These are phyloP conservation scores for Torymus aiolomorphi DNA, from an alignment of 2,888 invertebrate genomes.

Conservation along the genomic window DNA sequence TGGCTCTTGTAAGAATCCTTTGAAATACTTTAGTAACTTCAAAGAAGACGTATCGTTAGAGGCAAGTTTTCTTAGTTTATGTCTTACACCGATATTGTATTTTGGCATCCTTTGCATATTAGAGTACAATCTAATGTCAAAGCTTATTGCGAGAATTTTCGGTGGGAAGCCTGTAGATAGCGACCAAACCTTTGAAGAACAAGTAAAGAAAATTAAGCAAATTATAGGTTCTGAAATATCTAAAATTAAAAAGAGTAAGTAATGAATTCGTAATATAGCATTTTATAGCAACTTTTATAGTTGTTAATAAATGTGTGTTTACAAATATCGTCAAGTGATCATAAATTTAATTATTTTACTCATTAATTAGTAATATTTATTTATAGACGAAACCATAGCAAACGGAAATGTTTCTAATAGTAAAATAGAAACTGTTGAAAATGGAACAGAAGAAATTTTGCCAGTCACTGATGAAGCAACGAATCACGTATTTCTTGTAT, in stretches of 20 bases:
- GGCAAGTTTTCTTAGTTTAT: slow-evolving; percentile 57
- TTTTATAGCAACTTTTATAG: too few species aligned
- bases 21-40: too few species aligned
- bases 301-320: too few species aligned
- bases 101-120: slow-evolving; percentile 78
- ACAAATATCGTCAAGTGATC: too few species aligned
- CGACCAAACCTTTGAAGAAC: slow-evolving; percentile 59
- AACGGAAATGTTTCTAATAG: background rate
- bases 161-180: slow-evolving; percentile 29
- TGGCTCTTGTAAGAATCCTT: too few species aligned
- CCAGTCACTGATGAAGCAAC: background rate
- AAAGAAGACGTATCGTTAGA: slow-evolving; percentile 7
- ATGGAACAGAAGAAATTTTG: background rate
- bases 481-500: slow-evolving; percentile 41
- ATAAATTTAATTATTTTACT: too few species aligned
- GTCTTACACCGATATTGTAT: slow-evolving; percentile 72
- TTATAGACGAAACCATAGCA: too few species aligned
- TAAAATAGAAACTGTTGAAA: background rate
- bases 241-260: slow-evolving; percentile 54
- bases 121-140: slow-evolving; percentile 75
- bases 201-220: slow-evolving; percentile 61
- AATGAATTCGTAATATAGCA: background rate
- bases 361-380: too few species aligned
- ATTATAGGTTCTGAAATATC: slow-evolving; percentile 59
- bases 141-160: slow-evolving; percentile 62